A percentile compares a stretch with the other conserved stretches of the same genome.
Evolutionary conservation across 2,113 vertebrate species (phyloP).

Genomic region (Pseudorhombus dupliciocellatus): DNA sequence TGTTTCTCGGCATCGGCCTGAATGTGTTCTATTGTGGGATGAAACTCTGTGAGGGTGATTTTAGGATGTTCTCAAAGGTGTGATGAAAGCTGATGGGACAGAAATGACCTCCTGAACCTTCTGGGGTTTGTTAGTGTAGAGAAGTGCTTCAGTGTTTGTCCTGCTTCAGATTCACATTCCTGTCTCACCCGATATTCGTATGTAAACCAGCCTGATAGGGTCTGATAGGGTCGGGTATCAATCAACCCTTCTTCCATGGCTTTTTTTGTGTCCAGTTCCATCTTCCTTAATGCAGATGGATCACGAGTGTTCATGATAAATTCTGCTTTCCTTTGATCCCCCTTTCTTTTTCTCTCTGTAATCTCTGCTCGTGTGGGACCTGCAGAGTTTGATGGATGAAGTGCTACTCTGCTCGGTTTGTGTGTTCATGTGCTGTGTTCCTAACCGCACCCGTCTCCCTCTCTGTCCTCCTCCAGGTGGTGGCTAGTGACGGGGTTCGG

Average conservation of each 20-base stretch:
- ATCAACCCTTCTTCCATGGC: neutral
- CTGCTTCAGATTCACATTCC: neutral
- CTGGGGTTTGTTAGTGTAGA: neutral
- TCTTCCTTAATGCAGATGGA: constrained; percentile 9
- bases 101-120: neutral
- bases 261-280: neutral
- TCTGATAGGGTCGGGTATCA: neutral
- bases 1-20: neutral
- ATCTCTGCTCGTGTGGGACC: neutral
- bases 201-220: neutral
- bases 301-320: neutral
- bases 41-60: neutral
- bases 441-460: constrained; percentile 5
- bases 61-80: constrained; percentile 8
- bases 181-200: neutral
- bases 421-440: neutral
- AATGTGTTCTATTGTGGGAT: constrained; percentile 16
- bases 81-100: neutral
- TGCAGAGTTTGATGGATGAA: constrained; percentile 14
- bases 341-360: neutral
- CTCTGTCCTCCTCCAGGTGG: constrained; percentile 78
- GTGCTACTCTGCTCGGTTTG: neutral
- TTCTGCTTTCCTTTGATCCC: neutral
- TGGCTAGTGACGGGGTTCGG: constrained; percentile 89
- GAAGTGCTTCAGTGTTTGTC: neutral